Conservation (phyloP, 2,797 vertebrate genomes). For the Hemibagrus guttatus region DNA sequence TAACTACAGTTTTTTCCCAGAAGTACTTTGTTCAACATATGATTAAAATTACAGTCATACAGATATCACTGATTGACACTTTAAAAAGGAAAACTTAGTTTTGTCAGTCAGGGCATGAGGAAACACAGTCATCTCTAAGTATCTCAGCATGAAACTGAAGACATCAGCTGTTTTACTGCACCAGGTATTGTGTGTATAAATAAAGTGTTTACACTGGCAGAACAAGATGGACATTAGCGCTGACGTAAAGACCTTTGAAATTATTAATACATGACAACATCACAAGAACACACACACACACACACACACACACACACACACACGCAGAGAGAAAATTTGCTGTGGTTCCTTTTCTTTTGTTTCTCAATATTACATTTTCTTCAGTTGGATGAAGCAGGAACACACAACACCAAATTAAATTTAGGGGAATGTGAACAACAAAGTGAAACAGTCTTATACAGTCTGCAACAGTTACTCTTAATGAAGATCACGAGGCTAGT, state of each 20-base stretch:
- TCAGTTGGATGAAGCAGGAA: neutral
- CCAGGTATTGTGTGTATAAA: neutral
- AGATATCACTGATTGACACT: neutral
- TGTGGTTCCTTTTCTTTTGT: neutral
- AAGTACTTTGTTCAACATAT: neutral
- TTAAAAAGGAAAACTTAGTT: neutral
- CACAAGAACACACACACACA: too few species aligned
- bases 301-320: neutral
- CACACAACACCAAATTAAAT: neutral
- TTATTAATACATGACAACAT: neutral
- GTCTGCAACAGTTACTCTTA: neutral
- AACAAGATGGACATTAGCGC: neutral
- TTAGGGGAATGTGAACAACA: neutral
- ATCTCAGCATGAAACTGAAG: neutral
- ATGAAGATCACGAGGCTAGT: neutral
- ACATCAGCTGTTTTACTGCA: neutral
- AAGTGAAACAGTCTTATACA: neutral
- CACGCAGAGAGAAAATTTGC: neutral
- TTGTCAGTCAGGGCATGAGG: neutral
- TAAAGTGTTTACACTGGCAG: constrained; percentile 26
- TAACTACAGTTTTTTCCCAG: neutral
- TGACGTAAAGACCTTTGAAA: neutral
- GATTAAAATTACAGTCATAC: neutral
- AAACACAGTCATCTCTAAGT: neutral
- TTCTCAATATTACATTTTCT: neutral